A percentile compares a stretch with the other conserved stretches of the same genome.
Conservation (phyloP, 2,888 invertebrate genomes). For the Zootermopsis nevadensis region DNA sequence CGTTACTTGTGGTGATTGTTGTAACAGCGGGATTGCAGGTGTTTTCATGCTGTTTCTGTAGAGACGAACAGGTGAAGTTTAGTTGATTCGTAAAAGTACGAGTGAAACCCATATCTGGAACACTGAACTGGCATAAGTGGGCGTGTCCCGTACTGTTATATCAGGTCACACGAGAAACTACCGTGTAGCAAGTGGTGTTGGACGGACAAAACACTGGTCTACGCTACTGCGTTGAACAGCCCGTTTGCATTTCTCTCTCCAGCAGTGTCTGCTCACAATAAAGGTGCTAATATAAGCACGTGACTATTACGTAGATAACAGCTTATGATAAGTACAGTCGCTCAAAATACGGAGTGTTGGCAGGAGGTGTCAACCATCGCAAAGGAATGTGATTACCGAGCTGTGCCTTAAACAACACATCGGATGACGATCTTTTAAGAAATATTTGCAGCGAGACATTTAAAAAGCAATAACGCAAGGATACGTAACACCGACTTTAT, state of each 20-base stretch:
- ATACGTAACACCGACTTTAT: neutral
- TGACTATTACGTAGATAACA: slow-evolving; percentile 7
- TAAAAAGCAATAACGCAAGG: neutral
- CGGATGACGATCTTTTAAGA: neutral
- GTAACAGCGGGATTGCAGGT: neutral
- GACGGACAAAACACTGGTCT: neutral
- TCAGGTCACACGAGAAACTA: neutral
- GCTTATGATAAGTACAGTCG: neutral
- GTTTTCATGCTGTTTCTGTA: neutral
- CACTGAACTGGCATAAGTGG: neutral
- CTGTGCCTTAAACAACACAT: neutral
- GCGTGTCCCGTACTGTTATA: slow-evolving; percentile 11
- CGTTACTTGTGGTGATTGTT: neutral
- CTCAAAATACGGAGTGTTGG: neutral
- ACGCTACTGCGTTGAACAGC: neutral
- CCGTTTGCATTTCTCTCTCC: neutral
- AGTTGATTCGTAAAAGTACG: neutral
- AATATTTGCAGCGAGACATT: neutral
- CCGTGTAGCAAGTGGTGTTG: slow-evolving; percentile 25
- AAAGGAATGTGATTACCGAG: neutral
- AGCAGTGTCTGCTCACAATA: slow-evolving; percentile 2
- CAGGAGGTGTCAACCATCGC: neutral
- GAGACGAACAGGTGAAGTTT: neutral
- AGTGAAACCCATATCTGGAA: neutral
- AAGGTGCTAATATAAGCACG: slow-evolving; percentile 17